These are phyloP conservation scores for Tangachromis dhanisi DNA, from an alignment of 2,113 vertebrate genomes.

Conservation along the genomic window DNA sequence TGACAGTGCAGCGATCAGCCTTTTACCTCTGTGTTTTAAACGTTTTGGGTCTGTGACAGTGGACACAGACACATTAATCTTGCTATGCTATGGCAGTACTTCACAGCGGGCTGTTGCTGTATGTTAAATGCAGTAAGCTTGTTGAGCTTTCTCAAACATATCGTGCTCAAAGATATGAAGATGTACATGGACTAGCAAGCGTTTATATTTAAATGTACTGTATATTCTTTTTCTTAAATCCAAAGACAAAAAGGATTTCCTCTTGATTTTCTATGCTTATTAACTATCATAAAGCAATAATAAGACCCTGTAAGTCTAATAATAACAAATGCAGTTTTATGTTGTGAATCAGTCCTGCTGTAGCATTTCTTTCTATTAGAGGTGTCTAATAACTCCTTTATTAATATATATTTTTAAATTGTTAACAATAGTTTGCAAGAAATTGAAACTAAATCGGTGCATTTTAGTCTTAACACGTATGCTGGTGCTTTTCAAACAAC, in stretches of 20 bases:
- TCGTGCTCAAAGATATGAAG: neutral
- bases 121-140: neutral
- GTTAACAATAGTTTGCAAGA: neutral
- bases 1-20: neutral
- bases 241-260: neutral
- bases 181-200: neutral
- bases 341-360: neutral
- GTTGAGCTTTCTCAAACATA: neutral
- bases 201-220: neutral
- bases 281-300: neutral
- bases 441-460: neutral
- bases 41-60: neutral
- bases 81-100: neutral
- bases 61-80: neutral
- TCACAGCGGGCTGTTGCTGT: rapidly evolving
- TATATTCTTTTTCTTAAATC: neutral
- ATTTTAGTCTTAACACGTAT: neutral
- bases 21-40: neutral
- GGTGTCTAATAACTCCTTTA: neutral
- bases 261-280: neutral
- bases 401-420: neutral
- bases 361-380: neutral
- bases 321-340: neutral
- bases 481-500: neutral
- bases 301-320: neutral